Conservation (phyloP, 2,113 vertebrate genomes). For the Cynopterus brachyotis region DNA sequence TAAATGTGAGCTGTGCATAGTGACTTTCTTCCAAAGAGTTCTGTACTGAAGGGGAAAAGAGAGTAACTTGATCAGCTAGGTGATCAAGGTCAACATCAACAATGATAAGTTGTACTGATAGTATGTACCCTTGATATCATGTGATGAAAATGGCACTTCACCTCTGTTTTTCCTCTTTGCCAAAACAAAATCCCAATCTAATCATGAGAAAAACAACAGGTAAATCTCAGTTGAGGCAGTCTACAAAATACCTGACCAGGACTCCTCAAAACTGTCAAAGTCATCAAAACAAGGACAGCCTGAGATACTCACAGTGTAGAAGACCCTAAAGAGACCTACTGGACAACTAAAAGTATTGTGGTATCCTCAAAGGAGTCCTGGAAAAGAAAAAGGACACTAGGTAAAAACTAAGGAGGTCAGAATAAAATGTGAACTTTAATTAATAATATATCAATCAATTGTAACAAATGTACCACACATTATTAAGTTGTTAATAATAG, state of each 20-base stretch:
- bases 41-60: neutral
- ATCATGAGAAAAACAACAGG: neutral
- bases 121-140: neutral
- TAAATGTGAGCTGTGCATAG: neutral
- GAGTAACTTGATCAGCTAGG: neutral
- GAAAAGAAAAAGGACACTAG: neutral
- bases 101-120: neutral
- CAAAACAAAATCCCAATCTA: neutral
- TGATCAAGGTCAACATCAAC: neutral
- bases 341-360: neutral
- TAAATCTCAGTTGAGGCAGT: neutral
- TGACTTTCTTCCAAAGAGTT: neutral
- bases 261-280: neutral
- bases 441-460: neutral
- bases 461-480: neutral
- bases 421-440: neutral
- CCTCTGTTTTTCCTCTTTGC: neutral
- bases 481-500: neutral
- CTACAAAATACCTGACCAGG: neutral
- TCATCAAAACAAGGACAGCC: neutral
- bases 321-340: neutral
- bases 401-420: neutral
- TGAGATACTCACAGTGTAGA: neutral
- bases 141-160: neutral
- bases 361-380: neutral